phyloP scores from a whole-genome alignment of 2,797 vertebrate genomes.

The Dendrocincla tyrannina region DNA sequence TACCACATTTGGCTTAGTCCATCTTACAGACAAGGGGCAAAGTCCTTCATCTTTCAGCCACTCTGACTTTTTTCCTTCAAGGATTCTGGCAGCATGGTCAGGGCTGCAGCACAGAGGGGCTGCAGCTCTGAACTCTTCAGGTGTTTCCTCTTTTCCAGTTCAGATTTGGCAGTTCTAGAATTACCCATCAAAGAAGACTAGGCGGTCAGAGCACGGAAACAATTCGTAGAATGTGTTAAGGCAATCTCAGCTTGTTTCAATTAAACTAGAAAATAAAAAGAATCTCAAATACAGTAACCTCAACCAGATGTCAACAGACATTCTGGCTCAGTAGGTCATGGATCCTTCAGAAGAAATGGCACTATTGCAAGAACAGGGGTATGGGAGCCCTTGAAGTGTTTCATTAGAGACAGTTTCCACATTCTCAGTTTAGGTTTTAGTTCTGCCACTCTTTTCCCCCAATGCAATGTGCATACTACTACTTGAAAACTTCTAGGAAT shows the following conservation, averaged over 20 bases:
- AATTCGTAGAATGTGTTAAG: neutral
- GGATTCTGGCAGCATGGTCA: neutral
- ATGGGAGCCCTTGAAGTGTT: neutral
- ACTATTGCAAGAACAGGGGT: neutral
- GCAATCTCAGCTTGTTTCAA: constrained; percentile 27
- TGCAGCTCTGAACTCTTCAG: neutral
- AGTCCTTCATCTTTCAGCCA: neutral
- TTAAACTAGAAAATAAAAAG: neutral
- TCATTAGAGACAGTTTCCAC: neutral
- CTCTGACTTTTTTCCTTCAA: neutral
- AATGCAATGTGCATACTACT: neutral
- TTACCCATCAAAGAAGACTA: neutral
- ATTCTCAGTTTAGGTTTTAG: neutral
- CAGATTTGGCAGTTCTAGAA: neutral
- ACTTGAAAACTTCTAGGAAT: neutral
- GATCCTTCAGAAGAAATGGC: neutral
- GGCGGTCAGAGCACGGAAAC: neutral
- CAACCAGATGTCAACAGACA: constrained; percentile 3
- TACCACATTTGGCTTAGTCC: rapidly evolving
- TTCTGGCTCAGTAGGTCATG: constrained; percentile 7
- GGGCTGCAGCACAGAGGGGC: neutral
- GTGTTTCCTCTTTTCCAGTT: neutral
- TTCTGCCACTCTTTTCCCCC: neutral
- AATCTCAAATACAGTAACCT: constrained; percentile 8
- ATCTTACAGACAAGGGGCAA: neutral